Evolutionary conservation across 2,888 invertebrate species (phyloP).

Genomic region (Nomada hirtipes): DNA sequence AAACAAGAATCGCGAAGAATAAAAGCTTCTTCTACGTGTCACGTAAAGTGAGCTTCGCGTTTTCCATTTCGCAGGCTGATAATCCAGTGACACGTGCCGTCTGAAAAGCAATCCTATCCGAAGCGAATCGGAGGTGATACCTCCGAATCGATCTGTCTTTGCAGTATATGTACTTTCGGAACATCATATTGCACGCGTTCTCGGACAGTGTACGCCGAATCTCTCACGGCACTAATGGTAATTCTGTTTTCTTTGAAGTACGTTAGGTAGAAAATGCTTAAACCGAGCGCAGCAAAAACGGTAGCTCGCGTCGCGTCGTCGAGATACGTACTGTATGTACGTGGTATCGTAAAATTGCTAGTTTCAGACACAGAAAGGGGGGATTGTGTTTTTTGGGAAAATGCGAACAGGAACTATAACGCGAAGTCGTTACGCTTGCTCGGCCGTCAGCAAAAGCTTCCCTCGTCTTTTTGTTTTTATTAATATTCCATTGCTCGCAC

Average conservation of each 20-base stretch:
- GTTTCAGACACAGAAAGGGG: neutral
- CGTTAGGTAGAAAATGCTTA: neutral
- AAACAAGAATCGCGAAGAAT: constrained; percentile 36
- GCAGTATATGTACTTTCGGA: neutral
- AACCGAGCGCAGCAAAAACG: neutral
- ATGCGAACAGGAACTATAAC: neutral
- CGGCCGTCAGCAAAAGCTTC: constrained; percentile 18
- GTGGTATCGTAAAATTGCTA: neutral
- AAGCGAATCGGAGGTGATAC: neutral
- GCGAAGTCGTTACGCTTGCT: constrained; percentile 27
- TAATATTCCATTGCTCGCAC: constrained; percentile 74
- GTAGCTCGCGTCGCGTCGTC: neutral
- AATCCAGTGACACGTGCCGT: constrained; percentile 33
- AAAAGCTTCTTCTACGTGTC: constrained; percentile 41
- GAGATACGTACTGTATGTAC: neutral
- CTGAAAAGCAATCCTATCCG: constrained; percentile 1
- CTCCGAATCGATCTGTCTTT: neutral
- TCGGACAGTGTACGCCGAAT: too few relatives aligned
- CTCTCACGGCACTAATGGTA: too few relatives aligned
- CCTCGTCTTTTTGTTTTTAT: constrained; percentile 44
- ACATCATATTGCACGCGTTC: neutral
- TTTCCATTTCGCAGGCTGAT: constrained; percentile 27
- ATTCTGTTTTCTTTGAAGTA: neutral
- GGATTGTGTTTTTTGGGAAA: constrained; percentile 13
- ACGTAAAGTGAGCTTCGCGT: constrained; percentile 38